Evolutionary conservation across 1,140 invertebrate species (phyloP).

Genomic region (Alviniconcha marisindica): DNA sequence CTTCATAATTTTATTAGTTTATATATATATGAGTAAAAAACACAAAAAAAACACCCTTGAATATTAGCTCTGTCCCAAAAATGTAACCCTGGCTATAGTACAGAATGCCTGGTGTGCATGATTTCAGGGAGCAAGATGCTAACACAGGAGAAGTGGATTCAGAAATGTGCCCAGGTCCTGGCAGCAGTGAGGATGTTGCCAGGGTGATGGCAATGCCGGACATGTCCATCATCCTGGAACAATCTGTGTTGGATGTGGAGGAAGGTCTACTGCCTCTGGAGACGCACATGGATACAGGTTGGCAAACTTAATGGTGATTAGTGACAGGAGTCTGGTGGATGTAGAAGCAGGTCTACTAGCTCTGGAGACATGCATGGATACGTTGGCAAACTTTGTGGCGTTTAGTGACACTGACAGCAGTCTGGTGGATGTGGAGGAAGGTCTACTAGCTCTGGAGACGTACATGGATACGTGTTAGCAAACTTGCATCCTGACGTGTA

Average conservation of each 20-base stretch:
- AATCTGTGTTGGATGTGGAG: conserved; percentile 46
- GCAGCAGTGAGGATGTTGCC: neutral
- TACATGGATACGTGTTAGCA: neutral
- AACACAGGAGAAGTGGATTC: neutral
- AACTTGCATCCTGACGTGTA: too few relatives aligned
- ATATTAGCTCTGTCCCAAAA: too few relatives aligned
- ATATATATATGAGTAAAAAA: neutral
- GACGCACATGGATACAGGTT: neutral
- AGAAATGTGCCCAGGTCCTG: neutral
- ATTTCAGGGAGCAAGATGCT: neutral
- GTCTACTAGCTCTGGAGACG: neutral
- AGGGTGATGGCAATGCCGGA: conserved; percentile 32
- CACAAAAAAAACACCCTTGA: too few relatives aligned
- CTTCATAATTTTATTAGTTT: neutral
- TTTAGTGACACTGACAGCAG: too few relatives aligned
- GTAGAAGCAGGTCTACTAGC: too few relatives aligned
- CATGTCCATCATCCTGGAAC: conserved; percentile 57
- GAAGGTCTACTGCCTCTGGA: neutral
- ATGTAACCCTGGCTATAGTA: too few relatives aligned
- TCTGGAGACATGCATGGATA: too few relatives aligned
- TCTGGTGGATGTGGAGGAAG: conserved; percentile 33
- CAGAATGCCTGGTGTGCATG: neutral
- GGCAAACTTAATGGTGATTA: neutral
- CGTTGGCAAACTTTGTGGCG: too few relatives aligned
- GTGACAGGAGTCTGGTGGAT: too few relatives aligned